Evolutionary conservation across 2,888 invertebrate species (phyloP).

Genomic region (Hartigia nigra): DNA sequence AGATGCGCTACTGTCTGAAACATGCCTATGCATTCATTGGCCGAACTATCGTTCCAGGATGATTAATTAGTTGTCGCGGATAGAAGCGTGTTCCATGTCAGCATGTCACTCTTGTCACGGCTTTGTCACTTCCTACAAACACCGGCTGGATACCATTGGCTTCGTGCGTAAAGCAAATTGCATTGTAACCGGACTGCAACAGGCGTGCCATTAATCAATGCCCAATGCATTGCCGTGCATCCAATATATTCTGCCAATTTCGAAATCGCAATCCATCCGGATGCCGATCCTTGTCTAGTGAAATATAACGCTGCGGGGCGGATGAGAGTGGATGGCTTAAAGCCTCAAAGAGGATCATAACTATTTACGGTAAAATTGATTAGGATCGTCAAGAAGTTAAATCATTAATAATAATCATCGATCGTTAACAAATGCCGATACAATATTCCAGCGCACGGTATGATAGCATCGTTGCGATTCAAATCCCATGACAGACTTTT

Average conservation of each 20-base stretch:
- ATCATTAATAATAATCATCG: not conserved
- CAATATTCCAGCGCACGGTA: not conserved
- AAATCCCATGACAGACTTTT: not conserved
- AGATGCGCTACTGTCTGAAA: conserved; percentile 18
- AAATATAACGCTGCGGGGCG: not conserved
- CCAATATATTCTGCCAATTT: conserved; percentile 59
- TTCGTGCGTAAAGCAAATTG: conserved; percentile 59
- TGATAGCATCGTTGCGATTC: not conserved
- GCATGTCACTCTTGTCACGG: conserved; percentile 65
- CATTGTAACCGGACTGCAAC: conserved; percentile 66
- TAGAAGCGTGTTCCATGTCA: conserved; percentile 56
- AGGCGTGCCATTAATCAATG: conserved; percentile 67
- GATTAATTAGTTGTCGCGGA: conserved; percentile 64
- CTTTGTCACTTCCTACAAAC: conserved; percentile 64
- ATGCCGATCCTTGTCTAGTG: not conserved
- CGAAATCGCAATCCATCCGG: conserved; percentile 42
- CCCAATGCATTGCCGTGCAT: conserved; percentile 52
- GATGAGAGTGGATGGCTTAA: not conserved
- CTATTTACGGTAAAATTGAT: not conserved
- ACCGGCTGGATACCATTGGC: conserved; percentile 36
- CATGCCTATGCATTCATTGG: conserved; percentile 57
- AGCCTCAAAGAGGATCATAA: not conserved
- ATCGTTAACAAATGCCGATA: not conserved
- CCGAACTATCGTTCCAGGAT: conserved; percentile 48
- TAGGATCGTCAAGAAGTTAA: not conserved